phyloP scores from a whole-genome alignment of 2,797 vertebrate species.

The Anabacerthia variegaticeps region DNA sequence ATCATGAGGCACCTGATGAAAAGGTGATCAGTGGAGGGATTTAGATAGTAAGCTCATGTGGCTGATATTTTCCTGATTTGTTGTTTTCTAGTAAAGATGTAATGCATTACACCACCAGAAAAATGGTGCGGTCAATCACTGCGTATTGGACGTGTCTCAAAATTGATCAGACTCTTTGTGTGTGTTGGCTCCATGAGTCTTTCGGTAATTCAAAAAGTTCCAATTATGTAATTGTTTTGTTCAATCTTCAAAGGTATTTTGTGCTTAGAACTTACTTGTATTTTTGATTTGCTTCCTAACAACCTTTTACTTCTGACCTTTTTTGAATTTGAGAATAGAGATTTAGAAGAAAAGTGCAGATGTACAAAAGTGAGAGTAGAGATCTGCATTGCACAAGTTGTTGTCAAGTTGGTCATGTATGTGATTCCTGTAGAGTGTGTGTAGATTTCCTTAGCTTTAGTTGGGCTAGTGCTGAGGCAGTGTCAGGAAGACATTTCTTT shows the following conservation, averaged over 20 bases:
- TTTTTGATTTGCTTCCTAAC: not conserved
- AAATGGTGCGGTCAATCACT: not conserved
- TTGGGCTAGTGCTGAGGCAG: not conserved
- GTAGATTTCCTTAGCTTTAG: not conserved
- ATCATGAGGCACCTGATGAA: not conserved
- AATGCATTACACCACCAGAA: not conserved
- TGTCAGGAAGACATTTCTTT: not conserved
- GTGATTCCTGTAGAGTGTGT: not conserved
- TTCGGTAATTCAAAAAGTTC: not conserved
- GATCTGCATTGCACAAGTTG: not conserved
- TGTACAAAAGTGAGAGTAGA: not conserved
- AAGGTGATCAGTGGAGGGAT: slow-evolving; percentile 9
- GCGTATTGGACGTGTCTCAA: not conserved
- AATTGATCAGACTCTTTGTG: not conserved
- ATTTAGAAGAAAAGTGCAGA: not conserved
- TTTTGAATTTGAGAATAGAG: not conserved
- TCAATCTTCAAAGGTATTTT: not conserved
- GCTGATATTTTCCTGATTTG: not conserved
- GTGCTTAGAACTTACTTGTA: not conserved
- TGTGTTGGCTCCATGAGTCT: not conserved
- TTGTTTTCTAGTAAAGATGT: slow-evolving; percentile 29
- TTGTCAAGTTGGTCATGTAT: not conserved
- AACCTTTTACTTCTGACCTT: not conserved
- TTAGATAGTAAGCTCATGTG: slow-evolving; percentile 3
- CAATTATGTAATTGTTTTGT: not conserved